phyloP scores from a whole-genome alignment of 2,113 vertebrate genomes.

The Thamnaconus septentrionalis region DNA sequence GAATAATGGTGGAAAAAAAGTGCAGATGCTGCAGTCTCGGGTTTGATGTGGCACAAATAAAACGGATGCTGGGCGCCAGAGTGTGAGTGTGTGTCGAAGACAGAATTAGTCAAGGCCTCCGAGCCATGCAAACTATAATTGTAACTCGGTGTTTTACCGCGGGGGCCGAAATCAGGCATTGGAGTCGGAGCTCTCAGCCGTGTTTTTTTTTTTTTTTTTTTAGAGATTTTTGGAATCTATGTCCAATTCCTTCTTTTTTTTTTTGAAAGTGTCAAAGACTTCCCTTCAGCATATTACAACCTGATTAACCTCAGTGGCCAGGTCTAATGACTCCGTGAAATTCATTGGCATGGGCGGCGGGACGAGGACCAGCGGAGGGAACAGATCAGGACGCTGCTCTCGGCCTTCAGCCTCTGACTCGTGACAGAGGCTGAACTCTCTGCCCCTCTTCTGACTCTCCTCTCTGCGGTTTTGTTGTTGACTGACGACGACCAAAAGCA shows the following conservation, averaged over 20 bases:
- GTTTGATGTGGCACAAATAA: conserved; percentile 54
- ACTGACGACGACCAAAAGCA: too few species aligned
- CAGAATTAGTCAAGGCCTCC: conserved; percentile 33
- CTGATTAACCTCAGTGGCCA: conserved; percentile 54
- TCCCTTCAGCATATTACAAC: conserved; percentile 35
- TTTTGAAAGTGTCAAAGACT: conserved; percentile 5
- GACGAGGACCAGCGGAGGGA: conserved; percentile 12
- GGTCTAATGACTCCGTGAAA: conserved; percentile 57
- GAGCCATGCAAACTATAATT: conserved; percentile 43
- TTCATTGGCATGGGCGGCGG: conserved; percentile 41
- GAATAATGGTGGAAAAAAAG: conserved; percentile 54
- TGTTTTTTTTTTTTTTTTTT: conserved; percentile 30
- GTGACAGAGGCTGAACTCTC: too few species aligned
- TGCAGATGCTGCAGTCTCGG: conserved; percentile 58
- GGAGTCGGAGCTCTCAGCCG: conserved; percentile 51
- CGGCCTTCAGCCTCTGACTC: too few species aligned
- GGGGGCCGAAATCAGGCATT: conserved; percentile 38
- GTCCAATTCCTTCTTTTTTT: conserved; percentile 11
- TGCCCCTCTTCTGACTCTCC: too few species aligned
- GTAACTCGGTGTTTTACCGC: conserved; percentile 34
- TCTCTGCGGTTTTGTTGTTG: too few species aligned
- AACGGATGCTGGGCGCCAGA: conserved; percentile 30
- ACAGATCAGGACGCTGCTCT: too few species aligned
- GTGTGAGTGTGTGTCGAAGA: conserved; percentile 27
- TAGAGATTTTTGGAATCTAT: conserved; percentile 20